A percentile compares a stretch with the other conserved stretches of the same genome.
Evolutionary conservation across 2,888 invertebrate genomes (phyloP).

Genomic region (Elegia similella): DNA sequence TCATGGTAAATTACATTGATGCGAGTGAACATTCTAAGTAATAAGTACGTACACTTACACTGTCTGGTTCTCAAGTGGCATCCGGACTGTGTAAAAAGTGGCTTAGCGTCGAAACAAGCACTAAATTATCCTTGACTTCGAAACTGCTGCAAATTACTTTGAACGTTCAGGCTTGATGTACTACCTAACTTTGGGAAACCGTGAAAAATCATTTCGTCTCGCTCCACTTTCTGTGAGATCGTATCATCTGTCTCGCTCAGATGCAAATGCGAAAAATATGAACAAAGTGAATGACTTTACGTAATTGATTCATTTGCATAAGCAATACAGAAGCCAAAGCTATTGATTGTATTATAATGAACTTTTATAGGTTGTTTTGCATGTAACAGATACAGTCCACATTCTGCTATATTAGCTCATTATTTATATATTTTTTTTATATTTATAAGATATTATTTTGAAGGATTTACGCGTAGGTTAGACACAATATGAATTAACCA

Average conservation of each 20-base stretch:
- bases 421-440: too few species aligned
- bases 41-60: not conserved
- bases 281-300: constrained; percentile 6
- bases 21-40: not conserved
- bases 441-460: too few species aligned
- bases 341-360: constrained; percentile 9
- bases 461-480: too few species aligned
- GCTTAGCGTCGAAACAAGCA: not conserved
- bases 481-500: too few species aligned
- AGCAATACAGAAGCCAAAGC: not conserved
- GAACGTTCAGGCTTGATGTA: constrained; percentile 3
- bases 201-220: constrained; percentile 17
- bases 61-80: not conserved
- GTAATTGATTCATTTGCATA: constrained; percentile 13
- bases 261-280: constrained; percentile 7
- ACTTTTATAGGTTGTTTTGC: constrained; percentile 2
- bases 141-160: constrained; percentile 7
- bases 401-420: too few species aligned
- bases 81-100: not conserved
- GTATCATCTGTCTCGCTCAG: constrained; percentile 9
- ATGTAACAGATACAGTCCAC: not conserved
- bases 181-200: not conserved
- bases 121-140: not conserved
- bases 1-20: too few species aligned
- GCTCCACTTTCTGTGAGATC: constrained; percentile 10